Percentiles rank a stretch among this genome's conserved stretches.
These are phyloP conservation scores for Passer domesticus DNA, from an alignment of 2,113 vertebrate species.

Conservation along the genomic window DNA sequence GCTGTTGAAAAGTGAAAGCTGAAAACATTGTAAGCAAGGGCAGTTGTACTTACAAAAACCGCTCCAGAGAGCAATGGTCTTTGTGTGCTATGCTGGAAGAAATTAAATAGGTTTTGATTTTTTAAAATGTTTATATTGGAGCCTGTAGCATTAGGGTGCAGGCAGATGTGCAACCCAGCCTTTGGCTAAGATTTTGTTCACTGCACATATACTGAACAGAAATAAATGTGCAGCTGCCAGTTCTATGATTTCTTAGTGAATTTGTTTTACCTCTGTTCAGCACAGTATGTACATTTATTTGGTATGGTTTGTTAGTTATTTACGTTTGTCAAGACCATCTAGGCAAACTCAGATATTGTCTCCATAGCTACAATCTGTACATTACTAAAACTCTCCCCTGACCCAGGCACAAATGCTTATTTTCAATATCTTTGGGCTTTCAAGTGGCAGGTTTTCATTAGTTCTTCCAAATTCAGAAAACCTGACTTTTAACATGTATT, in stretches of 20 bases:
- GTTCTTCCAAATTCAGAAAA: neutral
- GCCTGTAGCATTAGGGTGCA: neutral
- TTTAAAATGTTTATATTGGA: neutral
- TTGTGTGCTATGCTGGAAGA: neutral
- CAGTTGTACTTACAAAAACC: neutral
- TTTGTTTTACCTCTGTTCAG: slow-evolving; percentile 8
- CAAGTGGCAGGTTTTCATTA: neutral
- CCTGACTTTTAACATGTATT: neutral
- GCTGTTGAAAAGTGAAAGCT: neutral
- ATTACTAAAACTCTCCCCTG: neutral
- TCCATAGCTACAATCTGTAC: slow-evolving; percentile 26
- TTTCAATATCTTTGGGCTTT: neutral
- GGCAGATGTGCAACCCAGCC: neutral
- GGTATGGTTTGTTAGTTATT: neutral
- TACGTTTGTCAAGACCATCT: neutral
- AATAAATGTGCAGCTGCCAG: neutral
- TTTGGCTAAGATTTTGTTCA: neutral
- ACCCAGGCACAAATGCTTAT: neutral
- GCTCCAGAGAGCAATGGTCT: neutral
- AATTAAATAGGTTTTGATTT: neutral
- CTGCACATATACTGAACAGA: neutral
- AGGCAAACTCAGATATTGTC: slow-evolving; percentile 25
- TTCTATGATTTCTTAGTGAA: neutral
- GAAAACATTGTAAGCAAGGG: neutral
- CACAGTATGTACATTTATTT: slow-evolving; percentile 24